Base-by-base conservation (phyloP, 2,113 vertebrate genomes). In the Leptobrachium leishanense region DNA sequence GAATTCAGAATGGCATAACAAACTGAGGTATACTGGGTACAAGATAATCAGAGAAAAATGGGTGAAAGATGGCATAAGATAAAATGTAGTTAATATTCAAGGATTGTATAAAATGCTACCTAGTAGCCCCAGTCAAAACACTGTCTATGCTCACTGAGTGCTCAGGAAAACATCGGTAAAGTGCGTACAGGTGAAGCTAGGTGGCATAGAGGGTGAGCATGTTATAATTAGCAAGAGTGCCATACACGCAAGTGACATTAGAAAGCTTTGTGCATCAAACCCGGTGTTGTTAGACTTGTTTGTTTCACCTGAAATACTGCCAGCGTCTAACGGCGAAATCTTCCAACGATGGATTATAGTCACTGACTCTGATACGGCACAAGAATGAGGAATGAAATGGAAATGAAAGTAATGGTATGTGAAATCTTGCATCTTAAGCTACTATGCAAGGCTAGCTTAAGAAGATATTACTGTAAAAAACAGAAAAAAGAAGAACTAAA, bases 291-390 rank as follows among this genome's bases (percentile, higher is more conserved):
- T 79, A 76, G 84, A 84, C 82, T 77, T 84, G 84, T 85, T 64
- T 57, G 65, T 71, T 82, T 95, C 94, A 95, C 95, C 95, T 96
- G 93, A 92, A 90, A 84, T 96, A 95, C 81, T 87, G 90, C 92
- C 93, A 92, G 83, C 80, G 85, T 81, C 85, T 90, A 85, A 87
- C 87, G 40, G 81, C 90, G 85, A 84, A 86, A 86, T 95, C 92
- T 86, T 94, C 92, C 89, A 90, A 88, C 57, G 90, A 91, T 75
- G 87, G 85, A 83, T 88, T 81, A 81, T 59, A 86, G 82, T 93
- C 91, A 81, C 91, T 93, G 87, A 94, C 94, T 93, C 94, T 95
- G 89, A 86, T 79, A 91, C 82, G 87, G 90, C 82, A 95, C 86
- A 92, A 91, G 89, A 95, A 92, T 85, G 90, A 92, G 91, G 89